Evolutionary conservation across 1,140 invertebrate genomes (phyloP).

Genomic region (Holotrichia oblita): DNA sequence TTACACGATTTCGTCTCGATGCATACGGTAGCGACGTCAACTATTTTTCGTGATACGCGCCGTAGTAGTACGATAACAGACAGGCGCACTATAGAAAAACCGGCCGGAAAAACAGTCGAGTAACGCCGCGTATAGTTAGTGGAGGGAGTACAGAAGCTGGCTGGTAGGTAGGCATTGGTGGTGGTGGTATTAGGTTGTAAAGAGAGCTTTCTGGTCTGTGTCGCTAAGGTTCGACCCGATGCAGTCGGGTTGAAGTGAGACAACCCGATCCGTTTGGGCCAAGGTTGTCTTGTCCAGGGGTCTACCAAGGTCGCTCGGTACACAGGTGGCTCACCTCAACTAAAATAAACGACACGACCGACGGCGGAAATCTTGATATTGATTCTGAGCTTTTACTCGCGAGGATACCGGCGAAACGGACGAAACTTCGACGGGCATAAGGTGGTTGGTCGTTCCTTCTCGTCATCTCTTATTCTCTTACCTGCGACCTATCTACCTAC

Average conservation of each 20-base stretch:
- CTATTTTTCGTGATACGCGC: not conserved
- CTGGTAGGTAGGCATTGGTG: not conserved
- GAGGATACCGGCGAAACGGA: not conserved
- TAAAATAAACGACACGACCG: slow-evolving; percentile 39
- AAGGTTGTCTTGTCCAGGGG: slow-evolving; percentile 41
- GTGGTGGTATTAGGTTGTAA: not conserved
- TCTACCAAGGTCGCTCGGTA: slow-evolving; percentile 38
- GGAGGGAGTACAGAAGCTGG: not conserved
- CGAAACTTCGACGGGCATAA: not conserved
- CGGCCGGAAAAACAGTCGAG: not conserved
- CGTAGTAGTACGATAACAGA: slow-evolving; percentile 16
- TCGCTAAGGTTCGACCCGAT: slow-evolving; percentile 19
- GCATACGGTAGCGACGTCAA: not conserved
- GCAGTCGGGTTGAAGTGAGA: not conserved
- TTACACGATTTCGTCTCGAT: slow-evolving; percentile 11
- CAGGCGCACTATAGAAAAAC: slow-evolving; percentile 10
- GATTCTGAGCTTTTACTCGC: slow-evolving; percentile 36
- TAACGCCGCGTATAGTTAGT: not conserved
- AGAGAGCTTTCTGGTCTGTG: slow-evolving; percentile 12
- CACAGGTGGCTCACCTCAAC: slow-evolving; percentile 40
- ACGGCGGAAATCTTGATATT: slow-evolving; percentile 40
- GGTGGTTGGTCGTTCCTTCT: no score
- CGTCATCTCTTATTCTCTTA: not conserved
- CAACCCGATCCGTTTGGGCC: slow-evolving; percentile 5
- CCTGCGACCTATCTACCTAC: not conserved